Percentiles rank a stretch among this genome's conserved stretches.
Conservation (phyloP, 1,140 invertebrate genomes). For the Drosophila sproati region DNA sequence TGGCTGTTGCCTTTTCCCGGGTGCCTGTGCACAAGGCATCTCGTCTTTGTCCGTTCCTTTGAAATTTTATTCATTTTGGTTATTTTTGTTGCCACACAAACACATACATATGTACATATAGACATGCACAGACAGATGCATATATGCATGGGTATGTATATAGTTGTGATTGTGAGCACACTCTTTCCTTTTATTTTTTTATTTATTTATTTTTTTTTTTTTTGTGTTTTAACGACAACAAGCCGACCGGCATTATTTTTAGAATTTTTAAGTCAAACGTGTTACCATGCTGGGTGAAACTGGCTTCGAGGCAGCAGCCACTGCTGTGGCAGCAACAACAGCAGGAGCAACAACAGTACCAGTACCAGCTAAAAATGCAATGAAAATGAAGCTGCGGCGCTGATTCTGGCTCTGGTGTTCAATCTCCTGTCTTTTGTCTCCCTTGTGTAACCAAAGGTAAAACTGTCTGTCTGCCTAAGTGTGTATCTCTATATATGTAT, state of each 20-base stretch:
- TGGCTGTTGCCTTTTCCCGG: slow-evolving; percentile 20
- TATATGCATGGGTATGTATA: slow-evolving; percentile 41
- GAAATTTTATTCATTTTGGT: slow-evolving; percentile 78
- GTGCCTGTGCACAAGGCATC: slow-evolving; percentile 47
- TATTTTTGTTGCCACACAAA: slow-evolving; percentile 59
- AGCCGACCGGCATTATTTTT: slow-evolving; percentile 81
- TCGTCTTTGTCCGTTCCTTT: slow-evolving; percentile 63
- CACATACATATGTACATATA: slow-evolving; percentile 32
- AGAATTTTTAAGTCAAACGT: slow-evolving; percentile 80
- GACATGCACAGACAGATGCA: slow-evolving; percentile 7
- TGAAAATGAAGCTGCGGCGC: slow-evolving; percentile 54
- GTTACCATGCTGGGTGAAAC: slow-evolving; percentile 75
- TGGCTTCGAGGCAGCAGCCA: slow-evolving; percentile 55
- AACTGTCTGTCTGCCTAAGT: slow-evolving; percentile 21
- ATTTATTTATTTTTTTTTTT: slow-evolving; percentile 35
- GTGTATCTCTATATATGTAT: background rate
- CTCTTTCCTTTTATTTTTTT: slow-evolving; percentile 46
- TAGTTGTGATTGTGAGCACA: slow-evolving; percentile 56
- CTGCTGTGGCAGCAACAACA: slow-evolving; percentile 23
- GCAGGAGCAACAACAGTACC: slow-evolving; percentile 23
- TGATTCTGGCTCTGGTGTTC: slow-evolving; percentile 25
- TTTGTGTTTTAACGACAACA: slow-evolving; percentile 72
- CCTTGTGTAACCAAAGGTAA: slow-evolving; percentile 23
- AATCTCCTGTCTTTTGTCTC: slow-evolving; percentile 41
- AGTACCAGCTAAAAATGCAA: slow-evolving; percentile 73